These are phyloP conservation scores for Catharus fuscescens DNA, from an alignment of 2,113 vertebrate genomes.

Conservation along the genomic window DNA sequence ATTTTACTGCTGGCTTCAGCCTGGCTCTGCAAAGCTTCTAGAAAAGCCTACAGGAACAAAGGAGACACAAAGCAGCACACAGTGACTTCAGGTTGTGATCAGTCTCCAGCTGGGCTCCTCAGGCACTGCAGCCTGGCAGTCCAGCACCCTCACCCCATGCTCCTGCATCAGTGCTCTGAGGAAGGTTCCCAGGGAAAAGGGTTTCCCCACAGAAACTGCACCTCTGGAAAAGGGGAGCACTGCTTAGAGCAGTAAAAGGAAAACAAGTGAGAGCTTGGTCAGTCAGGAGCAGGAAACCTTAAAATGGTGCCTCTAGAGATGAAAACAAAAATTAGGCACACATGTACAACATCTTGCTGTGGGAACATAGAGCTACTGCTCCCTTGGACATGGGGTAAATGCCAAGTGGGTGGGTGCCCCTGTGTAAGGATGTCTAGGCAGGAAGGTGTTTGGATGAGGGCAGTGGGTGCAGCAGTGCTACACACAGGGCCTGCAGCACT, in stretches of 20 bases:
- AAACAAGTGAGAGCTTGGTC: accelerated
- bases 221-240: not conserved
- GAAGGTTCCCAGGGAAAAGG: not conserved
- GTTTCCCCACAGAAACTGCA: not conserved
- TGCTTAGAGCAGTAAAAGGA: not conserved
- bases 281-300: not conserved
- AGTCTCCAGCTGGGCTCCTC: not conserved
- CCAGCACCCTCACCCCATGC: not conserved
- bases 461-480: not conserved
- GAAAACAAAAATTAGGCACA: not conserved
- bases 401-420: not conserved
- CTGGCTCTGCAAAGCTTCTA: conserved; percentile 89
- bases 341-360: not conserved
- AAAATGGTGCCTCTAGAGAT: not conserved
- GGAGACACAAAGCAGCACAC: not conserved
- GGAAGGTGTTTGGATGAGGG: not conserved
- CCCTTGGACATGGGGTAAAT: not conserved
- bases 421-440: not conserved
- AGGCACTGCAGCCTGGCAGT: not conserved
- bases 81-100: not conserved
- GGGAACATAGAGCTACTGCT: not conserved
- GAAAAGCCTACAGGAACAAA: conserved; percentile 81
- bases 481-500: not conserved
- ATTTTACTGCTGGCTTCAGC: conserved; percentile 89
- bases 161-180: not conserved